Evolutionary conservation across 2,113 vertebrate species (phyloP).

Genomic region (Nothobranchius furzeri): DNA sequence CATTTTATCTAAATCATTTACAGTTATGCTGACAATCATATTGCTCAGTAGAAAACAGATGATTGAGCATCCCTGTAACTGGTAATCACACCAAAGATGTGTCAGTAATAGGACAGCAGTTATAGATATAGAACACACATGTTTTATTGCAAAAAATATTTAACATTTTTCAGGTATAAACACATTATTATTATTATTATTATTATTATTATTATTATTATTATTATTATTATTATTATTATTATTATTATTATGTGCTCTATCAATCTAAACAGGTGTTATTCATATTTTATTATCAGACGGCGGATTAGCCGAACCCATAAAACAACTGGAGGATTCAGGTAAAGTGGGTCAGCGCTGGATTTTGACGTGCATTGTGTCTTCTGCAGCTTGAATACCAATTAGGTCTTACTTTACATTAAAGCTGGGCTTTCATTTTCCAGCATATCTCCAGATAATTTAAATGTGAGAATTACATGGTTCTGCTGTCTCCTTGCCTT

Average conservation of each 20-base stretch:
- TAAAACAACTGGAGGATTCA: constrained; percentile 29
- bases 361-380: constrained; percentile 44
- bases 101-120: background rate
- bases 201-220: no score
- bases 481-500: constrained; percentile 22
- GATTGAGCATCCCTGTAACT: no score
- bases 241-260: background rate
- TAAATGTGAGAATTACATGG: constrained; percentile 44
- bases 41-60: no score
- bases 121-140: background rate
- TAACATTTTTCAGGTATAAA: no score
- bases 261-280: constrained; percentile 3
- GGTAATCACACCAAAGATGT: background rate
- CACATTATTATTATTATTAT: no score
- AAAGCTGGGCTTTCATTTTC: constrained; percentile 39
- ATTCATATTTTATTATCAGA: background rate
- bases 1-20: no score
- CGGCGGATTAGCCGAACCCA: background rate
- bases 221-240: background rate
- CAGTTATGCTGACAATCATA: background rate
- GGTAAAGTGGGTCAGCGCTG: constrained; percentile 42
- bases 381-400: constrained; percentile 45
- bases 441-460: constrained; percentile 49
- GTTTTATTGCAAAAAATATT: no score
- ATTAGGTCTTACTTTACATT: constrained; percentile 32